Percentiles rank a stretch among this genome's conserved stretches.
These are phyloP conservation scores for Phymastichus coffea DNA, from an alignment of 1,140 invertebrate genomes.

Conservation along the genomic window DNA sequence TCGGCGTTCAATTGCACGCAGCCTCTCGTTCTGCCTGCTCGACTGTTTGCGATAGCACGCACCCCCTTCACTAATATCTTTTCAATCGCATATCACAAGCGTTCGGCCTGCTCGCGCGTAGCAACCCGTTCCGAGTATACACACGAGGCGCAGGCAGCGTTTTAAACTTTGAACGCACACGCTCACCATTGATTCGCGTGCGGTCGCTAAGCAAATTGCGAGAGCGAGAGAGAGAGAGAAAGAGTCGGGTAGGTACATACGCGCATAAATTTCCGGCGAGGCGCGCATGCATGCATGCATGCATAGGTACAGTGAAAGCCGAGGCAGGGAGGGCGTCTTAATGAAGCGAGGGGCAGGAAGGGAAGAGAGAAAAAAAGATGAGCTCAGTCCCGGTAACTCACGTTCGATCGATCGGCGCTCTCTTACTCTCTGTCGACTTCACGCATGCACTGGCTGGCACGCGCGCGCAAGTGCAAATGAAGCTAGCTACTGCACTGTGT, in stretches of 20 bases:
- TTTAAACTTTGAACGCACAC: neutral
- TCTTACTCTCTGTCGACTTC: no score
- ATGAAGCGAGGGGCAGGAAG: neutral
- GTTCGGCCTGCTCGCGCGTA: no score
- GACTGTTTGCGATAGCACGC: neutral
- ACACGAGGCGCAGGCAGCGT: no score
- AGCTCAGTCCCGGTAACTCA: conserved; percentile 1
- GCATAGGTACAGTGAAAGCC: no score
- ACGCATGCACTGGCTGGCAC: conserved; percentile 15
- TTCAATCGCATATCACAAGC: no score
- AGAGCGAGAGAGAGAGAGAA: neutral
- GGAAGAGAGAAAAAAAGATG: neutral
- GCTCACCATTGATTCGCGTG: conserved; percentile 15
- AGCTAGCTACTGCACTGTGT: no score
- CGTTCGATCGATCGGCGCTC: conserved; percentile 25
- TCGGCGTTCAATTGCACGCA: neutral
- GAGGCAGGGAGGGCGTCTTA: conserved; percentile 9
- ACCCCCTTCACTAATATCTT: no score
- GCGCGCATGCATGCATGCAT: conserved; percentile 6
- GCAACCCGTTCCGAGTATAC: no score
- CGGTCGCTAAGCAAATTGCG: conserved; percentile 6
- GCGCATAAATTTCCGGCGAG: conserved; percentile 24
- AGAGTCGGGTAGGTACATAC: conserved; percentile 9
- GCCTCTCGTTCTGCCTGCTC: neutral
- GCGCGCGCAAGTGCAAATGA: conserved; percentile 16